Evolutionary conservation across 2,113 vertebrate species (phyloP), one percentile per base, ranked within the genome.

Genomic region (Lepisosteus osseus): DNA sequence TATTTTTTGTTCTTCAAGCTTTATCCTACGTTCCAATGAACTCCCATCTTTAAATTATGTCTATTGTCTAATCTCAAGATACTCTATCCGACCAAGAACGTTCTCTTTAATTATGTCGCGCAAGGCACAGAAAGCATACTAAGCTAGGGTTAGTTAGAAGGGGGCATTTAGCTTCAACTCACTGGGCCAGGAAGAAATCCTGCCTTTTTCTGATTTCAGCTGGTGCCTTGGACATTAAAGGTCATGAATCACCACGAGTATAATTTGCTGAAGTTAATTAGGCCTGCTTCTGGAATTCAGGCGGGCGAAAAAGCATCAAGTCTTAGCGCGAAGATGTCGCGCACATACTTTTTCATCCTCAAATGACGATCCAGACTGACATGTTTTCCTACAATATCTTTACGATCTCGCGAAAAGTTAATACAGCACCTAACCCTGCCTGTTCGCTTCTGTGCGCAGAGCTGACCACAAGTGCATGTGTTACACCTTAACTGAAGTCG

Each of bases 31-130:
- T 78, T 73, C 73, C 67, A 51, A 51, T 51, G 47, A 51, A 6
- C 47, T 51, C 47, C 9, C 5, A 5, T 5, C 47, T 51, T 9
- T 51, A 29, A 44, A 70, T 67, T 74, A 63, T 76, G 74, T 79
- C 72, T 73, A 73, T 68, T 79, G 82, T 85, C 79, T 74, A 68
- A 76, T 72, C 72, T 86, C 78, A 75, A 86, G 83, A 79, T 75
- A 66, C 73, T 66, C 73, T 57, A 82, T 86, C 87, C 78, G 80
- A 75, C 41, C 8, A 75, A 67, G 45, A 68, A 64, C 6, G 62
- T 7, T 2, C 62, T 79, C 85, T 87, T 69, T 88, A 84, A 90
- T 86, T 85, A 85, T 69, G 42, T 43, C 41, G 56, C 51, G 73
- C 63, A 67, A 55, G 54, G 40, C 14, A 29, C 59, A 61, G 14